Base-by-base conservation (phyloP, 2,113 vertebrate genomes). In the Hippocampus barbouri region DNA sequence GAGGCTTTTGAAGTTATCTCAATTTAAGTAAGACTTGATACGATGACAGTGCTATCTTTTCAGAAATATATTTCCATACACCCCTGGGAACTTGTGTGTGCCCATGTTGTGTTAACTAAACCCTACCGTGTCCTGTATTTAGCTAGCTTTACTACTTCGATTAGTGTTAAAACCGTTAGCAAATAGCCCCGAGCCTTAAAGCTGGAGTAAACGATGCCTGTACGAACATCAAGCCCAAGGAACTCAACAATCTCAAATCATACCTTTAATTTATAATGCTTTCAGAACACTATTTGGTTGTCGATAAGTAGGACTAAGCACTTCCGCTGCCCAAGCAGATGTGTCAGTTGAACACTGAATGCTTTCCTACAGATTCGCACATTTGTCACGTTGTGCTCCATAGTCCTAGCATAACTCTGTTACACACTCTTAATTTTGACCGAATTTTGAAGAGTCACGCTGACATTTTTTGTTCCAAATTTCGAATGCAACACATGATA, bases 1-100 rank as follows among this genome's bases (percentile, higher is more conserved):
- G 63, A 25, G 56, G 20, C 9, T 51, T 67, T 63, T 73, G 25
- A 12, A 27, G 74, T 69, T 75, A 57, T 65, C 53, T 53, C 23
- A 6, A 41, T 49, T 72, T 27, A 43, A 64, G 38, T 66, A 16
- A 1, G 15, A 23, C 5, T 18, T 66, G 27, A 61, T 61, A 0
- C 27, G 5, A 23, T 23, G 41, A 10, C 27, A 8, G 12, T 66
- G 41, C 23, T 65, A 3, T n/a, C 9, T 23, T 65, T 43, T 65
- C 61, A 21, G 20, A 41, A 21, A 40, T 9, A 61, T 21, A 3
- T 61, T 61, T 15, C 34, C 25, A 30, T 30, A 61, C 27, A 40
- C 20, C 9, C 3, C 40, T 5, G 20, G 20, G 14, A 18, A 40
- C 30, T 11, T 3, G 1, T 40, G 2, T n/a, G 34, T 23, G 38